phyloP scores from a whole-genome alignment of 2,797 vertebrate genomes.

The Craterocephalus amniculus region DNA sequence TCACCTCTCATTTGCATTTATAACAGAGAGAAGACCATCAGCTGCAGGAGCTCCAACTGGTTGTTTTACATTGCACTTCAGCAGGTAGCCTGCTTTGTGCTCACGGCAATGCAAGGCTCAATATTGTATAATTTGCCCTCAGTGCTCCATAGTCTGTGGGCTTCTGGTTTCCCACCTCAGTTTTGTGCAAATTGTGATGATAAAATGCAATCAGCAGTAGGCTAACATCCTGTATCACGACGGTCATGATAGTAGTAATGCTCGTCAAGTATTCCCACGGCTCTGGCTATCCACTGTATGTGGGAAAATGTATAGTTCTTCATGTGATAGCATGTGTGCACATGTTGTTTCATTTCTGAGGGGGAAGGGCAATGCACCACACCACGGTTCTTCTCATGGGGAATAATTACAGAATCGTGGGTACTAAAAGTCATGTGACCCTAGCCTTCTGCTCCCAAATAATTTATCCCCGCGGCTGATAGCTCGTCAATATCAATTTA shows the following conservation, averaged over 20 bases:
- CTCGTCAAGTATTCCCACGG: constrained; percentile 72
- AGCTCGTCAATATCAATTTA: constrained; percentile 99
- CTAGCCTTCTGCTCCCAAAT: constrained; percentile 92
- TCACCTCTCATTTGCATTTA: constrained; percentile 63
- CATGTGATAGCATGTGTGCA: constrained; percentile 32
- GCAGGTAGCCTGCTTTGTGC: constrained; percentile 44
- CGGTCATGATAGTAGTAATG: constrained; percentile 73
- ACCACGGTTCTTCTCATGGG: constrained; percentile 66
- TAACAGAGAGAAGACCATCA: constrained; percentile 26
- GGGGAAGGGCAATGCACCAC: constrained; percentile 58
- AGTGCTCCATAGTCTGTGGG: constrained; percentile 3
- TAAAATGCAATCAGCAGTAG: constrained; percentile 53
- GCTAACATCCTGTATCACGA: constrained; percentile 59
- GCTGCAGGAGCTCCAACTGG: constrained; percentile 41
- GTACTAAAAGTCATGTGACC: constrained; percentile 93
- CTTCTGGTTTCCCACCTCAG: constrained; percentile 16
- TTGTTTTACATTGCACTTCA: constrained; percentile 30
- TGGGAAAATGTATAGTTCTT: constrained; percentile 70
- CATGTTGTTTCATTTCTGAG: constrained; percentile 43
- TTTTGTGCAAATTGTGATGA: constrained; percentile 48
- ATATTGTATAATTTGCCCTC: constrained; percentile 63
- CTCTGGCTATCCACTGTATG: constrained; percentile 52
- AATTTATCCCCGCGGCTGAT: constrained; percentile 96
- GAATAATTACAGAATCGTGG: constrained; percentile 92
- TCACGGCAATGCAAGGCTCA: constrained; percentile 45